phyloP scores from a whole-genome alignment of 2,888 invertebrate genomes.

The Ectemnius cavifrons region DNA sequence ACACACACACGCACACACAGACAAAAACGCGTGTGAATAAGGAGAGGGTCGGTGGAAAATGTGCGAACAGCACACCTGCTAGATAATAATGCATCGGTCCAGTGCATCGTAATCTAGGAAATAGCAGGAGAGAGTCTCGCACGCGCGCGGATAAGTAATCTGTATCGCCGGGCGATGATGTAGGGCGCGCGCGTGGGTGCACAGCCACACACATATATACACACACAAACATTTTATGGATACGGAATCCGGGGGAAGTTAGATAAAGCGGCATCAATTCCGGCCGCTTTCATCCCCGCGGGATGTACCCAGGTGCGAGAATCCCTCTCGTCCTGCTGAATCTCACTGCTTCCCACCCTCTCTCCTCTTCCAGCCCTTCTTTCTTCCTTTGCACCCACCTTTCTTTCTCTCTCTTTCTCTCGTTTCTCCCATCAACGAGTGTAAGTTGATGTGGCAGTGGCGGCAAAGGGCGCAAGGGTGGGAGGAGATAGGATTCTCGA shows the following conservation, averaged over 20 bases:
- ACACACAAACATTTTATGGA: conserved; percentile 11
- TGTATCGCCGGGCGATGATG: too few species aligned
- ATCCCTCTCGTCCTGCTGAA: conserved; percentile 35
- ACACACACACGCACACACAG: too few species aligned
- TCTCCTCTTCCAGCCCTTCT: neutral
- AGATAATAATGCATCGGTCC: too few species aligned
- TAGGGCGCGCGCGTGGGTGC: too few species aligned
- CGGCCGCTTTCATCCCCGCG: conserved; percentile 30
- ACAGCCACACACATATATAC: too few species aligned
- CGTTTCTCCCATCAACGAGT: conserved; percentile 26
- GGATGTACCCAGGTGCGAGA: conserved; percentile 55
- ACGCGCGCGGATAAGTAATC: too few species aligned
- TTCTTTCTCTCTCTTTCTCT: conserved; percentile 15
- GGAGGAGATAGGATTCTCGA: conserved; percentile 32
- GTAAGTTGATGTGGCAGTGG: conserved; percentile 54
- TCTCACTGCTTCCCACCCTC: conserved; percentile 17
- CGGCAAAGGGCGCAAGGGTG: conserved; percentile 20
- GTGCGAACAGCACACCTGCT: too few species aligned
- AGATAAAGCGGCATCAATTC: conserved; percentile 48
- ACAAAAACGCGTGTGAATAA: too few species aligned
- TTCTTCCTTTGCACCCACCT: conserved; percentile 24
- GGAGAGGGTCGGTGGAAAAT: too few species aligned
- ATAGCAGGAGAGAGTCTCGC: too few species aligned
- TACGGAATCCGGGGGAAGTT: conserved; percentile 27
- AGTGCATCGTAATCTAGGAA: too few species aligned